Conservation (phyloP, 2,797 vertebrate genomes). For the Siniperca scherzeri region DNA sequence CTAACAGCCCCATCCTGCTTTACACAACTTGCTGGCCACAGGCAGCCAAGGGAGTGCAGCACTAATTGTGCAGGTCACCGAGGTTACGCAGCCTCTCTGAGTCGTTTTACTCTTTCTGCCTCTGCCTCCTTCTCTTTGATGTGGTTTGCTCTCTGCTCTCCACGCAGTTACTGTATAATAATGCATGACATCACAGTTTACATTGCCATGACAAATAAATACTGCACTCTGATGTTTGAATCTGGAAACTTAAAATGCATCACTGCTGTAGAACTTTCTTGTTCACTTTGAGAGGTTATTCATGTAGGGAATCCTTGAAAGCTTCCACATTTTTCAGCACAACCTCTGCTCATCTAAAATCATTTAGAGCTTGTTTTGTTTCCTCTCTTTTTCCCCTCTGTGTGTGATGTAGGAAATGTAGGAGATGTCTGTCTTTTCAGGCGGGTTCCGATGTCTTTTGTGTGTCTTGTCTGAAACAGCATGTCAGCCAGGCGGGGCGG, state of each 20-base stretch:
- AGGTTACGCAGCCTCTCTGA: constrained; percentile 55
- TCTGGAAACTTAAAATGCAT: constrained; percentile 42
- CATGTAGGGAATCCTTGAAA: constrained; percentile 48
- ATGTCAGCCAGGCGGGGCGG: constrained; percentile 82
- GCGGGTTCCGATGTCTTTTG: constrained; percentile 82
- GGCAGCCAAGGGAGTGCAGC: constrained; percentile 45
- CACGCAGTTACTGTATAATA: constrained; percentile 53
- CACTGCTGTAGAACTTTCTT: constrained; percentile 19
- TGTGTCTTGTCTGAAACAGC: constrained; percentile 85
- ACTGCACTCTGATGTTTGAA: constrained; percentile 37
- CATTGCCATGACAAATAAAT: constrained; percentile 51
- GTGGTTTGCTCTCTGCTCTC: constrained; percentile 31
- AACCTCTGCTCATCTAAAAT: constrained; percentile 72
- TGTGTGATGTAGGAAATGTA: constrained; percentile 85
- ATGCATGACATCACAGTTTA: constrained; percentile 61
- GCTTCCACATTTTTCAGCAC: constrained; percentile 29
- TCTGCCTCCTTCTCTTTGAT: constrained; percentile 41
- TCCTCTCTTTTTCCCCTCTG: constrained; percentile 48
- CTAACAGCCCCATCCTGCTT: constrained; percentile 40
- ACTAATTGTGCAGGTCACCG: constrained; percentile 63
- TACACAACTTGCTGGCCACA: constrained; percentile 39
- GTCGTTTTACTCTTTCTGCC: constrained; percentile 25
- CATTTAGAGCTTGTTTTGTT: constrained; percentile 76
- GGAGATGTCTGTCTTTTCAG: constrained; percentile 85
- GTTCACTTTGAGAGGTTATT: constrained; percentile 43